Percentiles rank a stretch among this genome's conserved stretches.
These are phyloP conservation scores for Gadus chalcogrammus DNA, from an alignment of 2,113 vertebrate species.

Conservation along the genomic window DNA sequence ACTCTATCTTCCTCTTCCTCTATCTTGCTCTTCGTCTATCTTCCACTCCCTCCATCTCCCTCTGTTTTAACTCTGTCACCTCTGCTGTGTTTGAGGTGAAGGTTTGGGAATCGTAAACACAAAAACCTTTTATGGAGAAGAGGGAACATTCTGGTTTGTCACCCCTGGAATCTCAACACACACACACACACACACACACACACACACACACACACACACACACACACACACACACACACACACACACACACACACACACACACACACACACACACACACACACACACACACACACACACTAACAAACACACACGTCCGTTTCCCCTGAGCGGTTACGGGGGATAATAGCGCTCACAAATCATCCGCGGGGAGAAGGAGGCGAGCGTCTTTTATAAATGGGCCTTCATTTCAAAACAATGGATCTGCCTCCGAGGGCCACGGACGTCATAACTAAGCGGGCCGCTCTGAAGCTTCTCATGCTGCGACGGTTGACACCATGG, in stretches of 20 bases:
- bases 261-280: too few relatives aligned
- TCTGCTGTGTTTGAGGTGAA: too few relatives aligned
- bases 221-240: too few relatives aligned
- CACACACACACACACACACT: too few relatives aligned
- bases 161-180: constrained; percentile 8
- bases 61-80: too few relatives aligned
- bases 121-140: background rate
- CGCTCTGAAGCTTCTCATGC: too few relatives aligned
- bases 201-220: too few relatives aligned
- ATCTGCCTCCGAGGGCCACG: constrained; percentile 66
- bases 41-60: too few relatives aligned
- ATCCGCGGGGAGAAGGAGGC: constrained; percentile 54
- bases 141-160: background rate
- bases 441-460: constrained; percentile 67
- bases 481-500: too few relatives aligned
- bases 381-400: constrained; percentile 51
- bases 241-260: too few relatives aligned
- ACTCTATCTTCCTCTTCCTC: background rate
- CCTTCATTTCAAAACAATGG: constrained; percentile 75
- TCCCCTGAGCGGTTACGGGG: constrained; percentile 50
- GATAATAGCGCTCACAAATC: constrained; percentile 75
- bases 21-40: too few relatives aligned
- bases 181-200: background rate
- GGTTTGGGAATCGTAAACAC: background rate
- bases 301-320: too few relatives aligned